phyloP scores from a whole-genome alignment of 2,888 invertebrate genomes.

The Sesamia inferens region DNA sequence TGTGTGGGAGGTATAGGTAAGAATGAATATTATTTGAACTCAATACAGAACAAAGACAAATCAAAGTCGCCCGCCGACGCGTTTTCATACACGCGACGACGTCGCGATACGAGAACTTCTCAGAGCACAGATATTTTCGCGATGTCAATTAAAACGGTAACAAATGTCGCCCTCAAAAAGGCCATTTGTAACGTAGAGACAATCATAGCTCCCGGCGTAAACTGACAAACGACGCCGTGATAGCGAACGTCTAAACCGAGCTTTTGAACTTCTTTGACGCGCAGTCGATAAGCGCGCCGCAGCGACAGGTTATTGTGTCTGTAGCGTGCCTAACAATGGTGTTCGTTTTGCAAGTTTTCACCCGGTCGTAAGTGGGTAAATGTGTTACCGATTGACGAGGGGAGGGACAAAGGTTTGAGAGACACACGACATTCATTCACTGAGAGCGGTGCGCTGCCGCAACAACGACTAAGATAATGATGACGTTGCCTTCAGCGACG shows the following conservation, averaged over 20 bases:
- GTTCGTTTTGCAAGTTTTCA: constrained; percentile 89
- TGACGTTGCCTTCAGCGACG: constrained; percentile 75
- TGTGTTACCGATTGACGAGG: constrained; percentile 87
- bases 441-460: constrained; percentile 71
- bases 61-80: constrained; percentile 49
- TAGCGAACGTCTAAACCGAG: constrained; percentile 84
- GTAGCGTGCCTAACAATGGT: constrained; percentile 78
- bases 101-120: constrained; percentile 41
- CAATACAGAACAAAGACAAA: constrained; percentile 52
- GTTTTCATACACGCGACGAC: constrained; percentile 43
- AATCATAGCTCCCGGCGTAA: constrained; percentile 83
- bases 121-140: constrained; percentile 57
- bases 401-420: constrained; percentile 74
- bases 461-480: constrained; percentile 82
- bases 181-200: constrained; percentile 83
- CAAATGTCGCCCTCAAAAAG: constrained; percentile 81
- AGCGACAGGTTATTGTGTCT: constrained; percentile 75
- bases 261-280: constrained; percentile 89
- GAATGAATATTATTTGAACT: constrained; percentile 31
- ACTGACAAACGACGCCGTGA: constrained; percentile 86
- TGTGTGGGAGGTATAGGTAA: neutral
- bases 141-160: constrained; percentile 82
- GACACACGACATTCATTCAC: constrained; percentile 69
- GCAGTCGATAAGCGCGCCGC: constrained; percentile 83
- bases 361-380: constrained; percentile 87